Percentiles rank a stretch among this genome's conserved stretches.
Conservation (phyloP, 2,797 vertebrate species). For the Betta splendens region DNA sequence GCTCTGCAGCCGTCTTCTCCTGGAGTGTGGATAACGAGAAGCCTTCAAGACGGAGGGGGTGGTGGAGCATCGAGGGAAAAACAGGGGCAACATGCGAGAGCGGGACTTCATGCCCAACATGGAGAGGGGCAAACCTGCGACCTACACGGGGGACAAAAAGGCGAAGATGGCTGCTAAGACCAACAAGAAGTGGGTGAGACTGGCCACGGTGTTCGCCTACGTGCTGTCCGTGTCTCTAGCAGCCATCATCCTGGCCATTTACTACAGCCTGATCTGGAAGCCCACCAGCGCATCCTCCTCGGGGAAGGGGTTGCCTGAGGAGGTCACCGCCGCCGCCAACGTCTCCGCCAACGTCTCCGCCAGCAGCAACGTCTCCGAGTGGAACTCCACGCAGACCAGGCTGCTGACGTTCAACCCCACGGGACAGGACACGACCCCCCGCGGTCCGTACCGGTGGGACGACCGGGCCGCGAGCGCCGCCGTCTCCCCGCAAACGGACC, state of each 20-base stretch:
- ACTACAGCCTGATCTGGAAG: conserved; percentile 98
- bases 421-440: conserved; percentile 45
- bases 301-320: conserved; percentile 54
- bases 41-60: conserved; percentile 90
- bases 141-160: conserved; percentile 99
- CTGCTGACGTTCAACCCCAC: conserved; percentile 47
- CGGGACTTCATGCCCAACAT: conserved; percentile 93
- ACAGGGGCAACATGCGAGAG: conserved; percentile 92
- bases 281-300: conserved; percentile 80
- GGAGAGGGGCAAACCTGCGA: conserved; percentile 98
- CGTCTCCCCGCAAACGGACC: conserved; percentile 43
- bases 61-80: conserved; percentile 94
- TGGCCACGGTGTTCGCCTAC: conserved; percentile 98
- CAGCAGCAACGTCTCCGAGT: conserved; percentile 67
- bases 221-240: conserved; percentile 97
- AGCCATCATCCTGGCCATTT: conserved; percentile 97
- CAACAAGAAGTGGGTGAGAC: conserved; percentile 99
- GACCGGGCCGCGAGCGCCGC: conserved; percentile 39
- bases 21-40: conserved; percentile 77
- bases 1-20: conserved; percentile 60
- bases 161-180: conserved; percentile 99
- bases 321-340: conserved; percentile 55
- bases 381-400: conserved; percentile 73
- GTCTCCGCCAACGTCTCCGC: conserved; percentile 61
- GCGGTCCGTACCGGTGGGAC: conserved; percentile 60